Conservation (phyloP, 1,140 invertebrate genomes). For the Camponotus vicinus region DNA sequence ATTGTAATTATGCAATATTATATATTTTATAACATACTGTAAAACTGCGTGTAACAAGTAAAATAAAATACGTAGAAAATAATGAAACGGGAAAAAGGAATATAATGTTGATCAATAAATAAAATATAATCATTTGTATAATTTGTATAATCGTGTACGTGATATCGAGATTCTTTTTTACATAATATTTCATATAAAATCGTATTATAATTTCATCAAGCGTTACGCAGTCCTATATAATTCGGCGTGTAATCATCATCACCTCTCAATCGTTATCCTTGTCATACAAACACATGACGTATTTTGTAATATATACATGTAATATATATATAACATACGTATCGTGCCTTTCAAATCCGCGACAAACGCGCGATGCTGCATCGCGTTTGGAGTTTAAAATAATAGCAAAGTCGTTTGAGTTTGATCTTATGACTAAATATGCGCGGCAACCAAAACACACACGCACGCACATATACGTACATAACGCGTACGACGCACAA, state of each 20-base stretch:
- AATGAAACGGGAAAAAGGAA: background rate
- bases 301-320: background rate
- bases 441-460: background rate
- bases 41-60: background rate
- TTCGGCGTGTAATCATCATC: background rate
- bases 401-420: constrained; percentile 48
- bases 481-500: constrained; percentile 6
- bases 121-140: background rate
- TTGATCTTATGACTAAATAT: constrained; percentile 52
- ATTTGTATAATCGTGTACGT: background rate
- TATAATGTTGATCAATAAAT: background rate
- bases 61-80: background rate
- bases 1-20: too few relatives aligned
- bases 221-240: background rate
- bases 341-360: background rate
- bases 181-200: background rate
- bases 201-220: background rate
- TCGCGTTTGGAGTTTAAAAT: constrained; percentile 28
- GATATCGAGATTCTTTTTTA: background rate
- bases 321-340: background rate
- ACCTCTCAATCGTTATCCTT: constrained; percentile 20
- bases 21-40: background rate
- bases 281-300: background rate
- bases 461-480: background rate
- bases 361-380: constrained; percentile 2